Percentiles rank a stretch among this genome's conserved stretches.
phyloP scores from a whole-genome alignment of 23 tunicate genomes.

The Phallusia fumigata region DNA sequence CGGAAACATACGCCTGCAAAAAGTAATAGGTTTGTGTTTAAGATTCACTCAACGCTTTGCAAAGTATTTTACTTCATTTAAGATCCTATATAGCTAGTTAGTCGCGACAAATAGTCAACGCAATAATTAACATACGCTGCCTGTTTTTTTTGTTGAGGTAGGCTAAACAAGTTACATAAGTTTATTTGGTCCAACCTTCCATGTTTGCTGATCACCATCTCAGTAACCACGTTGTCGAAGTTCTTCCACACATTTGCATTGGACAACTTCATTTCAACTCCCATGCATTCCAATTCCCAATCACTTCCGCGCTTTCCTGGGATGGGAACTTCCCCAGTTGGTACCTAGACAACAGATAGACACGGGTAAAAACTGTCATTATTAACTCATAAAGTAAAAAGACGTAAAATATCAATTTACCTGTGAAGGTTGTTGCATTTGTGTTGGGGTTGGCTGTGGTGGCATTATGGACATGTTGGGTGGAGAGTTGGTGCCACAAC shows the following conservation, averaged over 20 bases:
- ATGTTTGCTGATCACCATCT: conserved; percentile 61
- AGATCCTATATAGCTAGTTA: too few relatives aligned
- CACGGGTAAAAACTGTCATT: not conserved
- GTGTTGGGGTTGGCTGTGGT: not conserved
- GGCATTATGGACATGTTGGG: not conserved
- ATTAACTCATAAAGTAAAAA: not conserved
- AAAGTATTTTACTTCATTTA: too few relatives aligned
- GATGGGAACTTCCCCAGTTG: conserved; percentile 2
- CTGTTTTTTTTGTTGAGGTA: too few relatives aligned
- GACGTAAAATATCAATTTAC: not conserved
- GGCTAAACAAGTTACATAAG: too few relatives aligned
- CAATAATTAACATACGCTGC: too few relatives aligned
- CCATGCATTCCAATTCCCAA: conserved; percentile 59
- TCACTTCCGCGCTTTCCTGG: conserved; percentile 32
- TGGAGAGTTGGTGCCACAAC: conserved; percentile 7
- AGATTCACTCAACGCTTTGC: too few relatives aligned
- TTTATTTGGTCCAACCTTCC: conserved; percentile 47
- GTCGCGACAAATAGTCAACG: too few relatives aligned
- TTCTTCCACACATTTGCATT: conserved; percentile 40
- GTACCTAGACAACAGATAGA: not conserved
- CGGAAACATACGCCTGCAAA: conserved; percentile 57
- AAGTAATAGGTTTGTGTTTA: too few relatives aligned
- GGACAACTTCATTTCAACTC: conserved; percentile 29
- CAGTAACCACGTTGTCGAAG: conserved; percentile 41
- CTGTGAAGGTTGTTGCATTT: not conserved